Evolutionary conservation across 2,888 invertebrate genomes (phyloP), one percentile per base, ranked within the genome.

Genomic region (Callosobruchus maculatus): DNA sequence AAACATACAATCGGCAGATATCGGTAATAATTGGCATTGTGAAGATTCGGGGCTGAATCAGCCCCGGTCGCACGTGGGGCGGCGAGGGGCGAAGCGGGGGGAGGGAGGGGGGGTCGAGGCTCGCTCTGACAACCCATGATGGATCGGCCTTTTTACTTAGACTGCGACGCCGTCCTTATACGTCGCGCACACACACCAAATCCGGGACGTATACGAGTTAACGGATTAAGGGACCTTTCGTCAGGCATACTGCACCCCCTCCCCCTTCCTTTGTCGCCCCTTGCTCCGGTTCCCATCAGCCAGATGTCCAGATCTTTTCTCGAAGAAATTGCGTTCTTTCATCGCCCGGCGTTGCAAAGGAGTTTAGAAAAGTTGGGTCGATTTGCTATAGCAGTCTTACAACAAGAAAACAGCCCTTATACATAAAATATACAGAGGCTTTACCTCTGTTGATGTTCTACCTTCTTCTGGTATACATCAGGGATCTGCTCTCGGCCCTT

Each of bases 101-200:
- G 85, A 82, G 83, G 83, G 82, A 83, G 86, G 82, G 82, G 82
- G 83, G 83, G 75, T 86, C 71, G 83, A 83, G 82, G 85, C 86
- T 87, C 89, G 89, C 88, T 88, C 88, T 86, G 89, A 87, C 82
- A 84, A 84, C 83, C 83, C 81, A 84, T 87, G 87, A 84, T 86
- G 88, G 90, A 90, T 86, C 90, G 89, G 86, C 85, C 84, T 83
- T 82, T 82, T 81, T 81, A 82, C 84, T 85, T 84, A 85, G 85
- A 85, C 82, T 86, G 85, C 84, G 85, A 86, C 82, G 82, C 81
- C 81, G 79, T 80, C 76, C 76, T 73, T 77, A n/a, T 77, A 78
- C 75, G 77, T 75, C 77, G 49, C 49, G 49, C 49, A 49, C 49
- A 49, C 49, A 49, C 49, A 49, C 5, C 76, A 74, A 79, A 79